Evolutionary conservation across 2,888 invertebrate species (phyloP).

Genomic region (Scaptomyza tumidula): DNA sequence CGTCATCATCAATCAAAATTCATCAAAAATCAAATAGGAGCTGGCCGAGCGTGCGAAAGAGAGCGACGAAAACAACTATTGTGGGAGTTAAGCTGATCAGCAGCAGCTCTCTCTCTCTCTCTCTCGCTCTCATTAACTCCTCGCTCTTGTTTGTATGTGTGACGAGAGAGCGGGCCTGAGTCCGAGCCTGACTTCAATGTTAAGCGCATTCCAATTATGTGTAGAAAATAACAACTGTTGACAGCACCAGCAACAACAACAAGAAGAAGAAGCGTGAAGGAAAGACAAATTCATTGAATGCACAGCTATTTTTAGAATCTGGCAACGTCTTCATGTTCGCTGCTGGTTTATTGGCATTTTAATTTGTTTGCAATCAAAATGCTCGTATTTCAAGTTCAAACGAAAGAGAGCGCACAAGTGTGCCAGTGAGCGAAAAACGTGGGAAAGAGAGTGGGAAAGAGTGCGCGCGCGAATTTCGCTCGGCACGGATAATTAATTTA

Average conservation of each 20-base stretch:
- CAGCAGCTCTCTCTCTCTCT: too few relatives aligned
- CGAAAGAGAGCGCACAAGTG: conserved; percentile 61
- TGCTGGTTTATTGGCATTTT: conserved; percentile 60
- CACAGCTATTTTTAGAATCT: conserved; percentile 31
- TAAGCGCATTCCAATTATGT: conserved; percentile 7
- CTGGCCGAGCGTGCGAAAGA: conserved; percentile 4
- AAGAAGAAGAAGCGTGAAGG: neutral
- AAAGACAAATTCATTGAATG: conserved; percentile 4
- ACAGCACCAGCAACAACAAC: neutral
- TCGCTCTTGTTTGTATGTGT: neutral
- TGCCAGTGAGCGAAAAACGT: conserved; percentile 1
- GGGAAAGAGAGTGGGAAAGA: neutral
- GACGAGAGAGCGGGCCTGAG: neutral
- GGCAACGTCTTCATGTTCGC: conserved; percentile 10
- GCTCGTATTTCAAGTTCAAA: conserved; percentile 68
- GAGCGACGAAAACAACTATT: neutral
- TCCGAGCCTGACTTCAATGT: conserved; percentile 22
- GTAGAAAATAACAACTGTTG: neutral
- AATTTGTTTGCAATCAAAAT: conserved; percentile 56
- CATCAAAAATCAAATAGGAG: conserved; percentile 53
- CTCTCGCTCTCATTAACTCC: neutral
- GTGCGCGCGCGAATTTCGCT: neutral
- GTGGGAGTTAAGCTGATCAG: conserved; percentile 14
- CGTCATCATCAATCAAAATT: conserved; percentile 66
- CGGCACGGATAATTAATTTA: conserved; percentile 58